Evolutionary conservation across 1,140 invertebrate genomes (phyloP).

Genomic region (Octopus sinensis): DNA sequence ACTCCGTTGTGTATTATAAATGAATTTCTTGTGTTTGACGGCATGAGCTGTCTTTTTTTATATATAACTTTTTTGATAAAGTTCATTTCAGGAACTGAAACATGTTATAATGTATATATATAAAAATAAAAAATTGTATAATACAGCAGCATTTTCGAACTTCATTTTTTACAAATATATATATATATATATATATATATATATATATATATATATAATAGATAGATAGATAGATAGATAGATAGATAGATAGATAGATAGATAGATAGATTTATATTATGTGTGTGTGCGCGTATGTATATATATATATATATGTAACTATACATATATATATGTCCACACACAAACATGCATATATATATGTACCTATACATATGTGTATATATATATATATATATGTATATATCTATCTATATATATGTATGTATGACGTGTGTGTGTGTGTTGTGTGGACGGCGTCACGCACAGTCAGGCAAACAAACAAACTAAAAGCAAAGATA

Average conservation of each 20-base stretch:
- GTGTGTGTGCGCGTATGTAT: not conserved
- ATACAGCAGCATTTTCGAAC: too few species aligned
- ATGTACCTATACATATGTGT: not conserved
- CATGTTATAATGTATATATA: too few species aligned
- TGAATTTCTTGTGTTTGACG: too few species aligned
- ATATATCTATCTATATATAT: not conserved
- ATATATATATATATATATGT: not conserved
- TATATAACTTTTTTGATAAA: too few species aligned
- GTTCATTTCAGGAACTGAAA: too few species aligned
- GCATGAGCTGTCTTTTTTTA: too few species aligned
- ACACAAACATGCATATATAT: not conserved
- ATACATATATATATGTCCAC: not conserved
- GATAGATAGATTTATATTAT: not conserved
- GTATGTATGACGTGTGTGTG: not conserved
- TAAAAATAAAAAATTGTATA: too few species aligned
- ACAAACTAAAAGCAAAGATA: too few species aligned
- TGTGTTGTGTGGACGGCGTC: too few species aligned
- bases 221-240: not conserved
- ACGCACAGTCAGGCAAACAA: too few species aligned
- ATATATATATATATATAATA: slow-evolving; percentile 1
- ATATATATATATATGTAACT: not conserved
- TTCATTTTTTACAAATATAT: not conserved
- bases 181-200: slow-evolving; percentile 5
- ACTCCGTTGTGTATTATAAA: too few species aligned
- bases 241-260: not conserved